Conservation (phyloP, 2,888 invertebrate species). For the Dyspetes luteomarginatus region DNA sequence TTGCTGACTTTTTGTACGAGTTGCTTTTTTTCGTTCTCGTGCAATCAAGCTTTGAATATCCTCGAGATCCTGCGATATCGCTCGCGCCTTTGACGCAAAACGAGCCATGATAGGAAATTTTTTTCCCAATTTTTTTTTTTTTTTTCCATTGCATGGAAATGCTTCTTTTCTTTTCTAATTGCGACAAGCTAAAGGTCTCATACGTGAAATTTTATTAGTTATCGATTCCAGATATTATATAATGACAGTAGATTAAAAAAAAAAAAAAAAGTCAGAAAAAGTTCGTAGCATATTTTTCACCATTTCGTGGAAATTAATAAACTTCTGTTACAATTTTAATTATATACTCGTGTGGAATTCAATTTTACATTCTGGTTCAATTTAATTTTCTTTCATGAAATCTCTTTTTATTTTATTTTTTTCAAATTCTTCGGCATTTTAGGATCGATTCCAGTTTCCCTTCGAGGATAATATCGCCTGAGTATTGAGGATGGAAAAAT, state of each 20-base stretch:
- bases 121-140: background rate
- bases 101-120: background rate
- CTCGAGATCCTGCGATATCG: background rate
- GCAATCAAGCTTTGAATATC: conserved; percentile 20
- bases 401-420: too few species aligned
- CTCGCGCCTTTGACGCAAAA: conserved; percentile 21
- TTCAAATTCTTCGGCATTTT: too few species aligned
- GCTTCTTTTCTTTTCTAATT: conserved; percentile 1
- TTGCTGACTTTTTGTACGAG: background rate
- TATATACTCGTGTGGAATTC: too few species aligned
- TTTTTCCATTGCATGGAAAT: background rate
- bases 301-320: background rate
- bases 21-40: conserved; percentile 4
- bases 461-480: too few species aligned
- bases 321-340: background rate
- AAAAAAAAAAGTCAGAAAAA: conserved; percentile 5
- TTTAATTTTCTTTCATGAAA: too few species aligned
- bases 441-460: too few species aligned
- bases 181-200: background rate
- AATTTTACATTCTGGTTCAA: too few species aligned
- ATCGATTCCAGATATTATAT: background rate
- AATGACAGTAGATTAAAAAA: background rate
- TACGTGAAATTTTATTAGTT: background rate
- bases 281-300: background rate
- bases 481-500: too few species aligned